A percentile compares a stretch with the other conserved stretches of the same genome.
Evolutionary conservation across 2,113 vertebrate species (phyloP).

Genomic region (Brachypodius melanocephalos): DNA sequence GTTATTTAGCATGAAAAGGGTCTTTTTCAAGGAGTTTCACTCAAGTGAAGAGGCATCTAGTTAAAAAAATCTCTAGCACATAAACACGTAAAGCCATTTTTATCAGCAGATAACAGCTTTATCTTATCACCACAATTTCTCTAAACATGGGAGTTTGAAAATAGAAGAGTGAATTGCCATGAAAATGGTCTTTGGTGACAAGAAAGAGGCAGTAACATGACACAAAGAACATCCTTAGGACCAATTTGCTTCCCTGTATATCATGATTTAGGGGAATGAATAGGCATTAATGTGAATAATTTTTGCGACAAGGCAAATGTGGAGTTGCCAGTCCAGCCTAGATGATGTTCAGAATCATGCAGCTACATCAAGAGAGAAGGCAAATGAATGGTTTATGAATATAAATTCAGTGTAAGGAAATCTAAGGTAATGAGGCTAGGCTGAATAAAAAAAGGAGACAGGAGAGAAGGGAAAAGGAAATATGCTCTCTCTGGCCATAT

Average conservation of each 20-base stretch:
- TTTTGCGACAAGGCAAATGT: not conserved
- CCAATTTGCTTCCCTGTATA: not conserved
- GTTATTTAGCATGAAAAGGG: not conserved
- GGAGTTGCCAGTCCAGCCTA: not conserved
- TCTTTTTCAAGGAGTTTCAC: not conserved
- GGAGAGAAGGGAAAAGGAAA: not conserved
- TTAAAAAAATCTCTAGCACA: not conserved
- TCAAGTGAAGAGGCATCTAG: not conserved
- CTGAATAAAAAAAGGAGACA: not conserved
- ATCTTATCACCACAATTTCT: not conserved
- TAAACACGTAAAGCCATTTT: not conserved
- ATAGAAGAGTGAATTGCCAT: not conserved
- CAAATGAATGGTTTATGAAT: not conserved
- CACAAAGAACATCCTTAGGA: not conserved
- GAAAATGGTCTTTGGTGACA: not conserved
- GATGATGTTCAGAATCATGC: not conserved
- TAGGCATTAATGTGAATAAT: not conserved
- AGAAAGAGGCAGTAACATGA: not conserved
- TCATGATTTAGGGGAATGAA: not conserved
- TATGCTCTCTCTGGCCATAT: conserved; percentile 19
- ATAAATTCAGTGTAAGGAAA: conserved; percentile 25
- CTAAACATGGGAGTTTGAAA: not conserved
- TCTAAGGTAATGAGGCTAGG: not conserved
- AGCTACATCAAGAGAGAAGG: not conserved
- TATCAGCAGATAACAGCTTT: not conserved